Conservation (phyloP, 2,113 vertebrate genomes). For the Lamprologus ornatipinnis region DNA sequence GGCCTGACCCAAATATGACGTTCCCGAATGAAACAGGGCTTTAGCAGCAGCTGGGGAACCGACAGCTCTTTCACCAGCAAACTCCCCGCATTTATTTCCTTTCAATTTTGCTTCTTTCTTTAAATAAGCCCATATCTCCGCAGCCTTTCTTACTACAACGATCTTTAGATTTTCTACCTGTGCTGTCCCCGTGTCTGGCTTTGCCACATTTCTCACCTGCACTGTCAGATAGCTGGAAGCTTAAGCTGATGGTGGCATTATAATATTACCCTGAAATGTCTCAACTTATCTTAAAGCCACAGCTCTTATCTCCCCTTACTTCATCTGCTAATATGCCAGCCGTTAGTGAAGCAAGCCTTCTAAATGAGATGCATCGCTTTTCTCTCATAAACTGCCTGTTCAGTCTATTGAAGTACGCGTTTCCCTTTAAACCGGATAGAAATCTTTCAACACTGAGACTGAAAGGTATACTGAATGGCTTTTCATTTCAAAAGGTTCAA, state of each 20-base stretch:
- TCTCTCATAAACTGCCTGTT: not conserved
- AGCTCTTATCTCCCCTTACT: slow-evolving; percentile 38
- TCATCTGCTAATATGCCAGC: not conserved
- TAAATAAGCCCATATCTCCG: not conserved
- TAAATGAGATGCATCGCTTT: slow-evolving; percentile 23
- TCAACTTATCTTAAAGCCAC: slow-evolving; percentile 47
- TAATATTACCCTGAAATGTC: slow-evolving; percentile 55
- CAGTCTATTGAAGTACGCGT: slow-evolving; percentile 8
- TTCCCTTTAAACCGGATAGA: not conserved
- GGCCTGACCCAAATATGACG: slow-evolving; percentile 60
- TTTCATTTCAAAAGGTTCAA: not conserved
- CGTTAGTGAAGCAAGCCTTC: not conserved
- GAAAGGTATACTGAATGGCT: not conserved
- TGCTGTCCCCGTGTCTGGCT: not conserved
- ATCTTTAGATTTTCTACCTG: slow-evolving; percentile 17
- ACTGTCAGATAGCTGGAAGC: slow-evolving; percentile 12
- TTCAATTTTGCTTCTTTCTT: not conserved
- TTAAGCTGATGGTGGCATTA: slow-evolving; percentile 55
- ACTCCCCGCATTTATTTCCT: not conserved
- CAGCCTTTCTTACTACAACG: not conserved
- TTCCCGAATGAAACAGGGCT: slow-evolving; percentile 11
- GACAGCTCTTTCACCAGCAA: slow-evolving; percentile 6
- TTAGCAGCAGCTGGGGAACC: slow-evolving; percentile 22
- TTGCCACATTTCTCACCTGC: not conserved
- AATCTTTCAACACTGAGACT: not conserved